Percentiles rank a stretch among this genome's conserved stretches.
Conservation (phyloP, 2,113 vertebrate genomes). For the Antidorcas marsupialis region DNA sequence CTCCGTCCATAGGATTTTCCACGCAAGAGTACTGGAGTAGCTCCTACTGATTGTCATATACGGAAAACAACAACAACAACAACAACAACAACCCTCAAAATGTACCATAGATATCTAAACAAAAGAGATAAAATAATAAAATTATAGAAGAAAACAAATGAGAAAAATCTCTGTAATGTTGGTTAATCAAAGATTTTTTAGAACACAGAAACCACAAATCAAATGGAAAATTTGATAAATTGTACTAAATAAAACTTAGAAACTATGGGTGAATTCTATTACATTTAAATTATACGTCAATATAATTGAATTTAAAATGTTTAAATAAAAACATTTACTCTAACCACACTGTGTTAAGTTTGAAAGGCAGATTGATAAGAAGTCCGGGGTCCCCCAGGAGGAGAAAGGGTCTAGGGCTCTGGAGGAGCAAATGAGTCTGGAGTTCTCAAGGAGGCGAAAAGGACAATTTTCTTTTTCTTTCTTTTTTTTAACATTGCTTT, state of each 20-base stretch:
- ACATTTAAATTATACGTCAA: neutral
- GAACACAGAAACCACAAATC: neutral
- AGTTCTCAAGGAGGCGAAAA: neutral
- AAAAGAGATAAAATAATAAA: neutral
- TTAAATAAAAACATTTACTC: neutral
- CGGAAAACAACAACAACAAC: neutral
- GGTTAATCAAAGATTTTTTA: neutral
- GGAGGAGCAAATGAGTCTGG: neutral
- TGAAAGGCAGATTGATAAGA: neutral
- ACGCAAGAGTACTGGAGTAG: no score
- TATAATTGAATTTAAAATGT: neutral
- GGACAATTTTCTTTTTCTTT: neutral
- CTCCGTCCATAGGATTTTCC: no score
- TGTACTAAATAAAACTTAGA: neutral
- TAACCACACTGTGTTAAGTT: neutral
- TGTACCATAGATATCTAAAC: neutral
- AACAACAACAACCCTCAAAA: neutral
- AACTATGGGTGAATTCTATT: neutral
- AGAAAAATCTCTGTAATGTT: no score
- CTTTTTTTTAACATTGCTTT: neutral
- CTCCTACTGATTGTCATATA: neutral
- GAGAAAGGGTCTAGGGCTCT: neutral
- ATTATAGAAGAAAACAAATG: neutral
- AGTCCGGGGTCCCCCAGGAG: neutral
- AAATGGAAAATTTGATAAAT: neutral